These are phyloP conservation scores for Urosaurus nigricauda DNA, from an alignment of 2,797 vertebrate genomes.

Conservation along the genomic window DNA sequence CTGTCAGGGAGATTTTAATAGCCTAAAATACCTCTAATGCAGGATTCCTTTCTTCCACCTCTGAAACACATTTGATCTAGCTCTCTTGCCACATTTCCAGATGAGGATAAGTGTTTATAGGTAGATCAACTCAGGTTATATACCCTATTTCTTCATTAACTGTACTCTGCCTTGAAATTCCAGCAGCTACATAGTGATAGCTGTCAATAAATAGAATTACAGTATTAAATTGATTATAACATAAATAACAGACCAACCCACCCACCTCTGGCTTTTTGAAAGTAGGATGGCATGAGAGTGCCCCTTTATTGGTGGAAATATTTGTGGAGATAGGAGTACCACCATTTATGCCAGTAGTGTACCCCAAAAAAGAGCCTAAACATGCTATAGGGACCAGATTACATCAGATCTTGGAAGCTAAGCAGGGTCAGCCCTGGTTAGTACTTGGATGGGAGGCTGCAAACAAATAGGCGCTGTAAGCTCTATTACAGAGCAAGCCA, in stretches of 20 bases:
- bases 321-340: not conserved
- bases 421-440: too few relatives aligned
- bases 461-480: too few relatives aligned
- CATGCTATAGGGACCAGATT: too few relatives aligned
- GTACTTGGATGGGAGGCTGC: too few relatives aligned
- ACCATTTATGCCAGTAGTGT: not conserved
- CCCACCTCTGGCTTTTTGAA: not conserved
- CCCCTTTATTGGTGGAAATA: not conserved
- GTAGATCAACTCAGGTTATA: not conserved
- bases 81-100: not conserved
- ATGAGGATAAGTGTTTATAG: not conserved
- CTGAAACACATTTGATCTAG: not conserved
- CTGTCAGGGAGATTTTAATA: not conserved
- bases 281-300: not conserved
- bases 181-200: not conserved
- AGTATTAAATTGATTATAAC: not conserved
- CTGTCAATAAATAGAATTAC: not conserved
- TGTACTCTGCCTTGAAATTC: not conserved
- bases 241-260: not conserved
- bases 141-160: not conserved
- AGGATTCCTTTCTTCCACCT: not conserved
- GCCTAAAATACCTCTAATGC: not conserved
- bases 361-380: not conserved
- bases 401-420: too few relatives aligned
- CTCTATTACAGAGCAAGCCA: too few relatives aligned